Conservation (phyloP, 2,113 vertebrate species). For the Scomber scombrus region DNA sequence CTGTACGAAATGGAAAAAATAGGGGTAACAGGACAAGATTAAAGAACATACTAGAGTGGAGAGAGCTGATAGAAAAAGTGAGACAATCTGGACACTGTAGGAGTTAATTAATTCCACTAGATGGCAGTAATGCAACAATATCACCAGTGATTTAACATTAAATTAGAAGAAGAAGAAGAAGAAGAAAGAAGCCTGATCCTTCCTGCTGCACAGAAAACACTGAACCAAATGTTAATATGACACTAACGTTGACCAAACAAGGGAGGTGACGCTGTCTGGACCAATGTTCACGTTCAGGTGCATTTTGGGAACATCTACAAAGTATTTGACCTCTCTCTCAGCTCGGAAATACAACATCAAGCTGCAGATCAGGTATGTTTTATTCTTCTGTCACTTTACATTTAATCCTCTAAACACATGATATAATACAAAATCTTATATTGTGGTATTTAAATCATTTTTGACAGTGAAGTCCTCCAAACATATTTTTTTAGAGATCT, state of each 20-base stretch:
- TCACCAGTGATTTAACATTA: too few species aligned
- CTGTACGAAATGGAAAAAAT: too few species aligned
- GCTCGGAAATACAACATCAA: conserved; percentile 10
- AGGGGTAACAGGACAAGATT: too few species aligned
- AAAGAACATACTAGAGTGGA: too few species aligned
- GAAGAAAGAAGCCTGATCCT: not conserved
- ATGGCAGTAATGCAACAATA: too few species aligned
- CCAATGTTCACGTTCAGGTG: conserved; percentile 58
- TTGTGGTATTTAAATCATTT: too few species aligned
- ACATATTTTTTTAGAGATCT: too few species aligned
- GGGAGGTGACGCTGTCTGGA: not conserved
- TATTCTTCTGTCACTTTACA: not conserved
- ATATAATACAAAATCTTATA: too few species aligned
- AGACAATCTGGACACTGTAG: too few species aligned
- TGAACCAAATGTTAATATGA: not conserved
- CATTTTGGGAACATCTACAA: conserved; percentile 43
- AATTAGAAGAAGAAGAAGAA: conserved; percentile 13
- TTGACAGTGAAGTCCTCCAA: too few species aligned
- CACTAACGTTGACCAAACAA: not conserved
- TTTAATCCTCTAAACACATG: not conserved
- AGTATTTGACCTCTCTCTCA: not conserved
- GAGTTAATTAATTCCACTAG: too few species aligned
- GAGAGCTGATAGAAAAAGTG: too few species aligned
- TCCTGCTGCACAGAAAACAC: not conserved
- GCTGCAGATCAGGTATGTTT: conserved; percentile 52